phyloP scores from a whole-genome alignment of 2,113 vertebrate genomes.

The Amazona guildingii region DNA sequence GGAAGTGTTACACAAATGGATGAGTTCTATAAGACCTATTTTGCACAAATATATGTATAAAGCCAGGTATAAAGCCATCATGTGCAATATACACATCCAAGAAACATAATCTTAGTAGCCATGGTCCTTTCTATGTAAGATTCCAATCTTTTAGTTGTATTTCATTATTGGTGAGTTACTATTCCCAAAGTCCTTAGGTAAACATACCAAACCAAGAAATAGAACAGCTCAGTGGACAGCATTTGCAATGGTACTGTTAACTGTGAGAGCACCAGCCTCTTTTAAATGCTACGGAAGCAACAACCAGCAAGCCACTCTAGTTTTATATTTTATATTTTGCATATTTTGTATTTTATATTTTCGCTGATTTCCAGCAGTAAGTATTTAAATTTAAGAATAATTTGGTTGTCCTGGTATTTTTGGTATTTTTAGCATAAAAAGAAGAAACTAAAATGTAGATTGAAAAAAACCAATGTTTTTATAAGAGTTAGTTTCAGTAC shows the following conservation, averaged over 20 bases:
- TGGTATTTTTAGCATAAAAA: neutral
- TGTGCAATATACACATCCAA: neutral
- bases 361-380: neutral
- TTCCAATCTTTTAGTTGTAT: constrained; percentile 28
- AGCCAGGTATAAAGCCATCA: neutral
- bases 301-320: neutral
- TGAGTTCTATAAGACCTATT: neutral
- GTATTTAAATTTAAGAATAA: neutral
- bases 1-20: neutral
- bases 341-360: neutral
- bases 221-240: neutral
- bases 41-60: neutral
- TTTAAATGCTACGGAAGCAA: neutral
- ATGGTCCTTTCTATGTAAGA: constrained; percentile 13
- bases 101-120: neutral
- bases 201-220: neutral
- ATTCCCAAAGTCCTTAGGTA: neutral
- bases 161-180: constrained; percentile 22
- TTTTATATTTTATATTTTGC: neutral
- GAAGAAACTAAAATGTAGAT: neutral
- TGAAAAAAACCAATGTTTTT: neutral
- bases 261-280: neutral
- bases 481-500: neutral
- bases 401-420: neutral
- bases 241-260: neutral